Evolutionary conservation across 2,797 vertebrate species (phyloP), one percentile per base, ranked within the genome.

Genomic region (Petrocephalus schoutedeni): DNA sequence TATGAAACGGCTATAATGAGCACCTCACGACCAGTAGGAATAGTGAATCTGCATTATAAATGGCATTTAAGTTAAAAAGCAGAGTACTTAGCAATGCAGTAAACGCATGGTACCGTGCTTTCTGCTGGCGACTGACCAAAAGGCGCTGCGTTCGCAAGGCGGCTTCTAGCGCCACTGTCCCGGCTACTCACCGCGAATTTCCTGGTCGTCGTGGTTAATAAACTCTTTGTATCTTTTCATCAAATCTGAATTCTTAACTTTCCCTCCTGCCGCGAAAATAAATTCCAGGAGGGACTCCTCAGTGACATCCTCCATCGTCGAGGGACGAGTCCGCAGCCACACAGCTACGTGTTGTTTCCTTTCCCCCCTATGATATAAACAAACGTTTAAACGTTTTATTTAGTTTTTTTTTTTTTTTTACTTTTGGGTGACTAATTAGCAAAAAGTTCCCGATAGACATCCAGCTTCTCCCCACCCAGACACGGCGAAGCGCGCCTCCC

Each of bases 251-350:
- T 96, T 96, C 91, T 86, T 93, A 5, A 96, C 95, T 92, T 93
- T 95, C 91, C 94, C 96, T 90, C 95, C 95, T 71, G 91, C 87
- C 64, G 91, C 93, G 89, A 74, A 91, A 90, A 96, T 94, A 88
- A 95, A 96, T 86, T 96, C 95, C 94, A 96, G 92, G 92, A 96
- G 90, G 91, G 94, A 90, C 88, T 93, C 93, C 41, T 96, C 95
- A 32, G 91, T 95, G 90, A 96, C 94, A 53, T 95, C 95, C 56
- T 91, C 89, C 94, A 95, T 95, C 12, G 88, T 88, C 61, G 23
- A 51, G 51, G 19, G 77, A 36, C 45, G 58, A 19, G 49, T 85
- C 19, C 77, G 82, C 28, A 19, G 0, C 58, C 21, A 7, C 10
- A 41, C 49, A 21, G 5, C 58, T 2, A 12, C 1, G 2, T 2